These are phyloP conservation scores for Lithophane socia DNA, from an alignment of 2,888 invertebrate species.

Conservation along the genomic window DNA sequence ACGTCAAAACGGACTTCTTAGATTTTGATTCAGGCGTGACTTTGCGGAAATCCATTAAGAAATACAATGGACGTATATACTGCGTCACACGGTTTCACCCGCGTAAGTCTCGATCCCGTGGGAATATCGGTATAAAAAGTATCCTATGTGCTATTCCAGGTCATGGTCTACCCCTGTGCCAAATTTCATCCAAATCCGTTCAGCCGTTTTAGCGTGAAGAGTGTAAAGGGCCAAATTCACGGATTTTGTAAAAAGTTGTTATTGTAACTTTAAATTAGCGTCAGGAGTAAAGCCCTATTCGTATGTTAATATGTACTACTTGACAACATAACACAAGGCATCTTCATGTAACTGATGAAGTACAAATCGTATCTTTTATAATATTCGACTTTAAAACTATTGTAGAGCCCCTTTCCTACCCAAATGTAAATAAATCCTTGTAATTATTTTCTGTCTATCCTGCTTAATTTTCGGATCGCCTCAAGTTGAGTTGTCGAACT, in stretches of 20 bases:
- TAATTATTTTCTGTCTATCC: constrained; percentile 30
- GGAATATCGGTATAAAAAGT: too few species aligned
- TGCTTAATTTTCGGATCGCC: constrained; percentile 28
- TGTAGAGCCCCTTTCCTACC: constrained; percentile 25
- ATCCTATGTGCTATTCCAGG: too few species aligned
- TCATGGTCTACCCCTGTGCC: too few species aligned
- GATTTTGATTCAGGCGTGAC: too few species aligned
- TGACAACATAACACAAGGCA: constrained; percentile 26
- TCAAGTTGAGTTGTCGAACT: constrained; percentile 22
- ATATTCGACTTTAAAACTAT: constrained; percentile 21
- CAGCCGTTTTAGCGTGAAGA: too few species aligned
- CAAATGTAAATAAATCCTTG: constrained; percentile 55
- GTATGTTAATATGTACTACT: constrained; percentile 11
- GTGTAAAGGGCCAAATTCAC: neutral
- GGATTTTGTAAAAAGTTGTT: neutral
- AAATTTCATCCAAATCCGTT: too few species aligned
- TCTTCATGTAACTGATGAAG: constrained; percentile 66
- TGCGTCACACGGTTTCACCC: too few species aligned
- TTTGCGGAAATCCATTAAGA: too few species aligned
- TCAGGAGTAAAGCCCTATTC: neutral
- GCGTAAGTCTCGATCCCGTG: too few species aligned
- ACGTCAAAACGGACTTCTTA: too few species aligned
- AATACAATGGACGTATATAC: too few species aligned
- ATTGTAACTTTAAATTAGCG: constrained; percentile 9
- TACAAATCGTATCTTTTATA: constrained; percentile 63